phyloP scores from a whole-genome alignment of 2,797 vertebrate species.

The Poliocrania exsul region DNA sequence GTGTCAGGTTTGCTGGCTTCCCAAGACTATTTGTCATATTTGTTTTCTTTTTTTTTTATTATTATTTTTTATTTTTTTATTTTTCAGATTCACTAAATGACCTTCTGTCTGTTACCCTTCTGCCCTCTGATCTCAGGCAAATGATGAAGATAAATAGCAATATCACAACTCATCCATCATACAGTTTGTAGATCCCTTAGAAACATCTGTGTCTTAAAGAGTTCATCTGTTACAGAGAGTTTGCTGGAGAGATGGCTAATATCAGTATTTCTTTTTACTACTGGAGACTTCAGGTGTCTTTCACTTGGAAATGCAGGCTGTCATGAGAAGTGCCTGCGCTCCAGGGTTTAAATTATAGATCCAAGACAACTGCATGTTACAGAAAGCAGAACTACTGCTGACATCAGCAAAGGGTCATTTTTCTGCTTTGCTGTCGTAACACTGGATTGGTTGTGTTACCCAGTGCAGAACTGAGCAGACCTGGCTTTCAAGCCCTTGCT shows the following conservation, averaged over 20 bases:
- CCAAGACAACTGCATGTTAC: background rate
- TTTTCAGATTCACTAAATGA: constrained; percentile 26
- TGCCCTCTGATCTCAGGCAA: constrained; percentile 57
- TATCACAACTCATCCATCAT: constrained; percentile 59
- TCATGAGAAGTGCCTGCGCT: background rate
- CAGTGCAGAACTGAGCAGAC: background rate
- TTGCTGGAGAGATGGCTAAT: background rate
- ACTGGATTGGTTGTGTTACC: background rate
- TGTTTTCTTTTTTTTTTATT: background rate
- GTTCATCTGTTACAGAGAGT: constrained; percentile 34
- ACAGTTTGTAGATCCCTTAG: constrained; percentile 26
- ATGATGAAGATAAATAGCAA: constrained; percentile 52
- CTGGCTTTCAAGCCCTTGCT: background rate
- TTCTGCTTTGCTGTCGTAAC: background rate
- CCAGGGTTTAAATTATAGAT: background rate
- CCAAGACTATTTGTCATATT: constrained; percentile 35
- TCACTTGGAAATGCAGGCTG: background rate
- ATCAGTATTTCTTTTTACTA: background rate
- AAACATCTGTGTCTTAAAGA: constrained; percentile 56
- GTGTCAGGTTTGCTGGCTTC: constrained; percentile 50
- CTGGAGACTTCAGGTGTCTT: background rate
- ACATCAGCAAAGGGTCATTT: background rate
- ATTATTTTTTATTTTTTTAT: background rate
- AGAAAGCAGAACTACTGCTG: background rate
- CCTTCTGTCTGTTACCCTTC: constrained; percentile 59